A percentile compares a stretch with the other conserved stretches of the same genome.
These are phyloP conservation scores for Hippolais icterina DNA, from an alignment of 2,113 vertebrate genomes.

Conservation along the genomic window DNA sequence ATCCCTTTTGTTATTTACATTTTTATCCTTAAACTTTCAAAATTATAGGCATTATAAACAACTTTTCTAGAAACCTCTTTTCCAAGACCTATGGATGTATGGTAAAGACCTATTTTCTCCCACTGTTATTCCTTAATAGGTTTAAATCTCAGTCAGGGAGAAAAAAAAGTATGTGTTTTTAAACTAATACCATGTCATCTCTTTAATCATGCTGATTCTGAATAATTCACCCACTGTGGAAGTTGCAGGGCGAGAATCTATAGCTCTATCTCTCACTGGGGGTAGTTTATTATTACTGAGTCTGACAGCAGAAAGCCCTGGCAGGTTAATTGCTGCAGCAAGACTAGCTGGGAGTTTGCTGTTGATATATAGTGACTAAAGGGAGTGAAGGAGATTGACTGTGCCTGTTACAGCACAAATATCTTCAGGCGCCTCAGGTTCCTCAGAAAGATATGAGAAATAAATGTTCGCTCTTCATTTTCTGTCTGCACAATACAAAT, in stretches of 20 bases:
- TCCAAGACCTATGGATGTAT: background rate
- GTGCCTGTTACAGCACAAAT: conserved; percentile 78
- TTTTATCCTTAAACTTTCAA: conserved; percentile 51
- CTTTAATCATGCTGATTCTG: conserved; percentile 80
- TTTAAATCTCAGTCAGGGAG: conserved; percentile 58
- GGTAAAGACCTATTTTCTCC: background rate
- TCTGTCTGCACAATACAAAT: conserved; percentile 82
- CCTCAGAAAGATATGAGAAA: conserved; percentile 80
- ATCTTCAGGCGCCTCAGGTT: conserved; percentile 81
- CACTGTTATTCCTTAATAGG: conserved; percentile 62
- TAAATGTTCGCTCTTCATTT: conserved; percentile 82
- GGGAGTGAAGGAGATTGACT: conserved; percentile 78
- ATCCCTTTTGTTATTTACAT: conserved; percentile 7
- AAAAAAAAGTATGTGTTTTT: conserved; percentile 62
- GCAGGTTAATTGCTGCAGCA: conserved; percentile 83
- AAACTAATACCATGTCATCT: conserved; percentile 78
- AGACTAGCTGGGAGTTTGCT: conserved; percentile 74
- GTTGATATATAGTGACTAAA: conserved; percentile 77
- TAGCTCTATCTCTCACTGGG: conserved; percentile 67
- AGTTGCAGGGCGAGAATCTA: conserved; percentile 71
- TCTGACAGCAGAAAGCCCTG: conserved; percentile 75
- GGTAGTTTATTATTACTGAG: conserved; percentile 75
- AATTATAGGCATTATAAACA: conserved; percentile 59
- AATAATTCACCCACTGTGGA: conserved; percentile 78
- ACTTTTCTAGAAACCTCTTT: conserved; percentile 36